Base-by-base conservation (phyloP, 2,888 invertebrate species). In the Campaea margaritaria region DNA sequence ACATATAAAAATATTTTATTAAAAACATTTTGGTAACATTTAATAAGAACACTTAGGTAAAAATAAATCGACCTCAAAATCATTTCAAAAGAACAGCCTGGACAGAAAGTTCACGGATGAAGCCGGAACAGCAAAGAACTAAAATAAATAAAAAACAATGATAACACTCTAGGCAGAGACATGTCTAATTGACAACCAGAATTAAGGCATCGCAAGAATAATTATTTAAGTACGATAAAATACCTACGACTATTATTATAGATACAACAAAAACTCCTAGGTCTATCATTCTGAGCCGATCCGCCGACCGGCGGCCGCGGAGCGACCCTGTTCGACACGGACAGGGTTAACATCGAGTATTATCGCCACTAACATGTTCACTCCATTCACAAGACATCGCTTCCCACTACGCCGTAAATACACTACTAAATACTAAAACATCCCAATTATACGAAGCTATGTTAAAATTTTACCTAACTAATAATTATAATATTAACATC, bases 11-110 rank as follows among this genome's bases (percentile, higher is more conserved):
- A 93, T 93, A 93, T 93, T 93, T 93, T 93, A 93, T 93, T 93
- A 93, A 93, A 93, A 93, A 93, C 93, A 93, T 93, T 93, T 93
- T 93, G 93, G 93, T 93, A 93, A 93, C 93, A 93, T 93, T 93
- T 93, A 93, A 93, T 93, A 93, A 93, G 93, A 93, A 93, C 93
- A 93, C 93, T 93, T 93, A 93, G 93, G 93, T 93, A 93, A 93
- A 92, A 93, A 93, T 93, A 93, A 93, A 93, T 91, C 90, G 91
- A 93, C 93, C 81, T 89, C 89, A 93, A 93, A 93, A 93, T 93
- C 79, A 93, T 93, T 93, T 91, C 79, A 91, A 92, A 91, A 92
- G 93, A 93, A 93, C 93, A 93, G 93, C 93, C 93, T 89, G 91
- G 91, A 91, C 90, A 90, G 92, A 89, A 91, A 91, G 93, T 93